phyloP scores from a whole-genome alignment of 2,797 vertebrate species.

The Amniataba percoides region DNA sequence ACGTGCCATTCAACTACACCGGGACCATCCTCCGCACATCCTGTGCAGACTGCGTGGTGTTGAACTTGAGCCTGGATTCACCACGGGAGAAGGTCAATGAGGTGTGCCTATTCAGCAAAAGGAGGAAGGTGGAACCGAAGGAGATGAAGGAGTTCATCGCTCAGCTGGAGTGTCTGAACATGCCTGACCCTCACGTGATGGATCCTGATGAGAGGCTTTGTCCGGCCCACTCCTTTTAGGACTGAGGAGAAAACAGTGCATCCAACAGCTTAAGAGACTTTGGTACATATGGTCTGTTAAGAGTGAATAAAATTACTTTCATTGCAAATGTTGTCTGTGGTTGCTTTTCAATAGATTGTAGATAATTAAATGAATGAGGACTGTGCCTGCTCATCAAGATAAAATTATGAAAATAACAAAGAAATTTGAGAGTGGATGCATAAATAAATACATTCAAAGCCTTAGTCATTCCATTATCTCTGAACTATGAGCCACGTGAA shows the following conservation, averaged over 20 bases:
- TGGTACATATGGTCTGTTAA: neutral
- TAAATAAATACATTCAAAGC: too few relatives aligned
- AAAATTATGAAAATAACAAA: neutral
- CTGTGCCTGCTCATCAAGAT: neutral
- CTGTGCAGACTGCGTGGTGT: constrained; percentile 43
- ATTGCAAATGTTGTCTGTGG: neutral
- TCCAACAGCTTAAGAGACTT: neutral
- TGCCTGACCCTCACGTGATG: constrained; percentile 47
- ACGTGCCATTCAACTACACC: fast-evolving
- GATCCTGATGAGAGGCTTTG: constrained; percentile 48
- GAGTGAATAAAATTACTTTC: neutral
- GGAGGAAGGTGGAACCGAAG: constrained; percentile 35
- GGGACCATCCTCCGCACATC: constrained; percentile 12
- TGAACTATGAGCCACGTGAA: too few relatives aligned
- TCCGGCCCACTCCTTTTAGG: fast-evolving
- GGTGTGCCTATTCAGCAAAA: constrained; percentile 53
- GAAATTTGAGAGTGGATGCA: neutral
- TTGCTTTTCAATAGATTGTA: neutral
- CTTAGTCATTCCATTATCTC: too few relatives aligned
- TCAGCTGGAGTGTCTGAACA: constrained; percentile 57
- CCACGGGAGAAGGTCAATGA: neutral
- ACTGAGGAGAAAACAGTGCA: neutral
- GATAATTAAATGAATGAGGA: neutral
- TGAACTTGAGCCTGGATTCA: neutral
- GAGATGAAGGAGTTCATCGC: constrained; percentile 48